phyloP scores from a whole-genome alignment of 1,140 invertebrate species.

The Tetragnatha versicolor region DNA sequence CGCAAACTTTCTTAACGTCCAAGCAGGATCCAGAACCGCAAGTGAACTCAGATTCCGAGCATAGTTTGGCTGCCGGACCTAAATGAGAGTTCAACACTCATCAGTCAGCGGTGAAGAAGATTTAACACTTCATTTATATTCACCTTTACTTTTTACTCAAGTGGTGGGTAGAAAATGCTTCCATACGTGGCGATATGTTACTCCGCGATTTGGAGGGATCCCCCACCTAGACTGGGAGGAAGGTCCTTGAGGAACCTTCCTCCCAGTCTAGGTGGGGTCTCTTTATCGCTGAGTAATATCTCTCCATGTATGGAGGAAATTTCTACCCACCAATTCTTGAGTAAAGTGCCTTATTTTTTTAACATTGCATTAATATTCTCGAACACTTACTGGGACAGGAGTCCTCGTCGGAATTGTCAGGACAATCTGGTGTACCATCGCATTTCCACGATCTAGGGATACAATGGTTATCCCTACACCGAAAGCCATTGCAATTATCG shows the following conservation, averaged over 20 bases:
- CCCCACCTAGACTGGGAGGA: background rate
- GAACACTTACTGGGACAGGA: slow-evolving; percentile 50
- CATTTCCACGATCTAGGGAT: slow-evolving; percentile 59
- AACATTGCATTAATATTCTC: background rate
- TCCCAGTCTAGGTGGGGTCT: background rate
- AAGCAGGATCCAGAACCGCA: slow-evolving; percentile 71
- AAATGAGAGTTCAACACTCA: background rate
- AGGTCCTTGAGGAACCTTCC: background rate
- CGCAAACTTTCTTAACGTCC: slow-evolving; percentile 67
- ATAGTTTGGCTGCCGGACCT: background rate
- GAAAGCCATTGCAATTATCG: slow-evolving; percentile 41
- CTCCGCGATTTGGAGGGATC: too few species aligned
- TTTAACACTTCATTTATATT: background rate
- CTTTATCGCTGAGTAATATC: too few species aligned
- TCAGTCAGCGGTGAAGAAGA: background rate
- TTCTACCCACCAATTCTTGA: background rate
- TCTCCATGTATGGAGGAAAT: background rate
- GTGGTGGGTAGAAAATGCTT: background rate
- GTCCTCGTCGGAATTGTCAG: slow-evolving; percentile 62
- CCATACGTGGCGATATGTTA: too few species aligned
- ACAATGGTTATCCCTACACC: slow-evolving; percentile 57
- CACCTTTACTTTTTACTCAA: background rate
- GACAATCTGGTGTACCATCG: slow-evolving; percentile 61
- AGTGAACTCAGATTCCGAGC: slow-evolving; percentile 60
- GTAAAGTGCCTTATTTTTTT: background rate